Evolutionary conservation across 2,888 invertebrate species (phyloP).

Genomic region (Cryptops parisi): DNA sequence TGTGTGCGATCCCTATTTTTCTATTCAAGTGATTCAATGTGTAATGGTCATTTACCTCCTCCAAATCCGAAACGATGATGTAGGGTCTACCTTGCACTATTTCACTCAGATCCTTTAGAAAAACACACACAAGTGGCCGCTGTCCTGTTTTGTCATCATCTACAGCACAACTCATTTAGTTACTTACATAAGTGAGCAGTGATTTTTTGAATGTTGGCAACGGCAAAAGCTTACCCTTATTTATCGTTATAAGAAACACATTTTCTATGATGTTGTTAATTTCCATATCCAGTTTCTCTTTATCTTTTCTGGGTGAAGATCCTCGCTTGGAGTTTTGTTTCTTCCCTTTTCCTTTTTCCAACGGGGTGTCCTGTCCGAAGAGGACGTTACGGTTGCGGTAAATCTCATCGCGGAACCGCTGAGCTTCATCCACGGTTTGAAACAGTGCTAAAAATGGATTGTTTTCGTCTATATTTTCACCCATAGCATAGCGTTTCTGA

Average conservation of each 20-base stretch:
- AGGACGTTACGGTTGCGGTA: constrained; percentile 3
- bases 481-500: too few species aligned
- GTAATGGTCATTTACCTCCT: constrained; percentile 6
- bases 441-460: constrained; percentile 12
- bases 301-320: background rate
- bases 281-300: background rate
- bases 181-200: too few species aligned
- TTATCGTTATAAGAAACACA: constrained; percentile 6
- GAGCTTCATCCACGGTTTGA: constrained; percentile 6
- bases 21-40: too few species aligned
- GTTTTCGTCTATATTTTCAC: constrained; percentile 1
- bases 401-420: constrained; percentile 11
- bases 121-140: constrained; percentile 9
- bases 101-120: constrained; percentile 7
- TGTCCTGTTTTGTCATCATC: too few species aligned
- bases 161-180: too few species aligned
- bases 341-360: background rate
- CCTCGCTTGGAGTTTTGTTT: background rate
- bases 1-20: too few species aligned
- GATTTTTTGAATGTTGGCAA: too few species aligned
- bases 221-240: constrained; percentile 7
- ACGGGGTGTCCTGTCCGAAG: background rate
- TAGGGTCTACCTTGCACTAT: background rate
- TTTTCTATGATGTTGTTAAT: constrained; percentile 4
- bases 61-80: constrained; percentile 1